phyloP scores from a whole-genome alignment of 1,140 invertebrate species.

The Zaprionus taronus region DNA sequence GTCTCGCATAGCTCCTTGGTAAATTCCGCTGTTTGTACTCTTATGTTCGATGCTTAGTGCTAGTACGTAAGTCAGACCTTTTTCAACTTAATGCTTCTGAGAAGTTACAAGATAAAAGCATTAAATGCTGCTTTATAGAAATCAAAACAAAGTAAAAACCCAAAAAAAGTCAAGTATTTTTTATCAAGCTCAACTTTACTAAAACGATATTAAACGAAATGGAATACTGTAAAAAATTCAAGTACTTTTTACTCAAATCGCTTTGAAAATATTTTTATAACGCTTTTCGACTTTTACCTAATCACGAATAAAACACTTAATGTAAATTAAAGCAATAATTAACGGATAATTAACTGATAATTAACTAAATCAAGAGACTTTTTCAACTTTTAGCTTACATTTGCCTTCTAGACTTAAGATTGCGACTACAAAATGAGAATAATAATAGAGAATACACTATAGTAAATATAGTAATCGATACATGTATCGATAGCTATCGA shows the following conservation, averaged over 20 bases:
- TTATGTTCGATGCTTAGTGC: too few relatives aligned
- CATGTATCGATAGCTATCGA: neutral
- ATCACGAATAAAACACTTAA: constrained; percentile 33
- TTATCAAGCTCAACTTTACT: constrained; percentile 65
- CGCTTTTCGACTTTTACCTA: constrained; percentile 75
- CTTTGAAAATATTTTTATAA: constrained; percentile 76
- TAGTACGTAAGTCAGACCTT: constrained; percentile 45
- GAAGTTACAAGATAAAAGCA: constrained; percentile 75
- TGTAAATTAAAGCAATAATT: constrained; percentile 74
- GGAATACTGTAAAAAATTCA: constrained; percentile 37
- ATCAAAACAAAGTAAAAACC: constrained; percentile 23
- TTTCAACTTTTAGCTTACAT: constrained; percentile 78
- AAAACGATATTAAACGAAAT: constrained; percentile 38
- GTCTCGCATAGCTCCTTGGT: too few relatives aligned
- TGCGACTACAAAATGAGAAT: constrained; percentile 35
- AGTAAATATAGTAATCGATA: neutral
- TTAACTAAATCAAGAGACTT: constrained; percentile 70
- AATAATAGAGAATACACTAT: constrained; percentile 7
- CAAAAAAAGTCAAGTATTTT: constrained; percentile 61
- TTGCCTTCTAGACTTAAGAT: constrained; percentile 74
- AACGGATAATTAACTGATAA: constrained; percentile 45
- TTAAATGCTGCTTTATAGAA: constrained; percentile 65
- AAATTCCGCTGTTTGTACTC: too few relatives aligned
- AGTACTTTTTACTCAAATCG: constrained; percentile 69
- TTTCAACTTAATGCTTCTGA: constrained; percentile 77